Evolutionary conservation across 2,888 invertebrate genomes (phyloP).

Genomic region (Nemurella pictetii): DNA sequence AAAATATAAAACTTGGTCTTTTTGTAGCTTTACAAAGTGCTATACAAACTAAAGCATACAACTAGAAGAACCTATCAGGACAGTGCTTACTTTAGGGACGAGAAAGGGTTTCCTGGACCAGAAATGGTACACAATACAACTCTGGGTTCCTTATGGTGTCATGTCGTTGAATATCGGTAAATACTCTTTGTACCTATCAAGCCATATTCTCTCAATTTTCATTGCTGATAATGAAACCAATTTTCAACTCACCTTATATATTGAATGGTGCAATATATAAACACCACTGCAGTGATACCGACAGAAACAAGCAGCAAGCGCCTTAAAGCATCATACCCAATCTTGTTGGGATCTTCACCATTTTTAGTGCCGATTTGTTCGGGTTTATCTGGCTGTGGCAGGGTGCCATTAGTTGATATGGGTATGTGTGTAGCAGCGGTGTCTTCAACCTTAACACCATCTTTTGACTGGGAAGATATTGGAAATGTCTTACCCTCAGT

Average conservation of each 20-base stretch:
- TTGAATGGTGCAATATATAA: not conserved
- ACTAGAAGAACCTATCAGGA: too few relatives aligned
- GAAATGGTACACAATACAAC: too few relatives aligned
- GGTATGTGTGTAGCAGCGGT: not conserved
- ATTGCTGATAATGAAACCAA: too few relatives aligned
- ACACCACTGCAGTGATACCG: not conserved
- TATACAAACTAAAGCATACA: too few relatives aligned
- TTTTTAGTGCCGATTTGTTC: not conserved
- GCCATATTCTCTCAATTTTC: too few relatives aligned
- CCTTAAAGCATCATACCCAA: not conserved
- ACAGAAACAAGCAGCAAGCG: not conserved
- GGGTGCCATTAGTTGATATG: not conserved
- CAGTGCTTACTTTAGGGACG: too few relatives aligned
- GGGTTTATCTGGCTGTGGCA: not conserved
- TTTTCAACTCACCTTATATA: not conserved
- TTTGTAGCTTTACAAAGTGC: too few relatives aligned
- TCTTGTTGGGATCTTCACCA: not conserved
- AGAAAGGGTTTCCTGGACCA: too few relatives aligned
- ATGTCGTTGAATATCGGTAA: too few relatives aligned
- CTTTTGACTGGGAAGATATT: not conserved
- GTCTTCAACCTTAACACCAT: not conserved
- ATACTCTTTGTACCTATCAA: too few relatives aligned
- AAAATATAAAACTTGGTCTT: too few relatives aligned
- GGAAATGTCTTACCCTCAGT: not conserved
- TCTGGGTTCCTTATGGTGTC: too few relatives aligned